phyloP scores from a whole-genome alignment of 2,113 vertebrate genomes.

The Gopherus evgoodei region DNA sequence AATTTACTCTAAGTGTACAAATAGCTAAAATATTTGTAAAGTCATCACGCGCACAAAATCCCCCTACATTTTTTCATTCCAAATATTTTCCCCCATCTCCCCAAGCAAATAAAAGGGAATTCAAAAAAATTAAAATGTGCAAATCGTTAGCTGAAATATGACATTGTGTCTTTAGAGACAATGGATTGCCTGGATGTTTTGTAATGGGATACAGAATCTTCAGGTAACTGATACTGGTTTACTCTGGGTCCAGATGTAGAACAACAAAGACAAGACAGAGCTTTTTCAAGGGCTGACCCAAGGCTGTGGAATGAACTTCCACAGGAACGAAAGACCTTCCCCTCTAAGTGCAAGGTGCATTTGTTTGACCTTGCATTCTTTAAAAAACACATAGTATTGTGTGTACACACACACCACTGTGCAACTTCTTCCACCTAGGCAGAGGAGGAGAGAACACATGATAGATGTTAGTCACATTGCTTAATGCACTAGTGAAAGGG shows the following conservation, averaged over 20 bases:
- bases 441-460: no score
- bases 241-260: neutral
- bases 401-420: no score
- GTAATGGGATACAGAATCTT: neutral
- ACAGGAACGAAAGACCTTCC: neutral
- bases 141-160: neutral
- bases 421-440: no score
- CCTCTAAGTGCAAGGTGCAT: neutral
- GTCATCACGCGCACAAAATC: neutral
- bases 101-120: neutral
- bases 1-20: neutral
- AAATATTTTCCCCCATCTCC: neutral
- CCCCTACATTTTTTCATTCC: neutral
- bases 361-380: neutral
- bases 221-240: neutral
- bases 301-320: neutral
- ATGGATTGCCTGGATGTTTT: neutral
- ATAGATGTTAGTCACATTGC: no score
- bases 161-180: neutral
- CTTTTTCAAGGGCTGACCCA: neutral
- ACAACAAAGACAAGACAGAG: neutral
- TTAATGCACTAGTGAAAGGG: no score
- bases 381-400: neutral
- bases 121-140: neutral
- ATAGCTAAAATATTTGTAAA: no score